A percentile compares a stretch with the other conserved stretches of the same genome.
Conservation (phyloP, 2,888 invertebrate genomes). For the Pachycephus smyrnensis region DNA sequence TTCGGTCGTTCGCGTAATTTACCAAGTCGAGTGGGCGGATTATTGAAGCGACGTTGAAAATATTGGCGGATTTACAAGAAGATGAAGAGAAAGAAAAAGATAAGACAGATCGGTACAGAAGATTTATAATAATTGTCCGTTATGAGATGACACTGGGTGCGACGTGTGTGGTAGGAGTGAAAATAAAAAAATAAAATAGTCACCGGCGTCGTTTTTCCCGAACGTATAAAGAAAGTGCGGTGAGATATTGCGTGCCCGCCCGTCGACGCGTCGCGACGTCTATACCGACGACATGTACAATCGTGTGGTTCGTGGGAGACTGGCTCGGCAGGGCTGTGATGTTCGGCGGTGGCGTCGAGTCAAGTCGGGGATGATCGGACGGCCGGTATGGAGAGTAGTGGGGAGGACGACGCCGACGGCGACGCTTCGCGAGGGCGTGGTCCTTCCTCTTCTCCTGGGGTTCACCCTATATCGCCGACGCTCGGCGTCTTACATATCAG, state of each 20-base stretch:
- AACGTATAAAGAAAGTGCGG: neutral
- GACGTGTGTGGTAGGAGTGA: neutral
- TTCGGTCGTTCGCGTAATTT: neutral
- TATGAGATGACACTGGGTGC: neutral
- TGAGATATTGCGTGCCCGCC: neutral
- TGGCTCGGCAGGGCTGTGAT: slow-evolving; percentile 23
- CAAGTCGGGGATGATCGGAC: slow-evolving; percentile 35
- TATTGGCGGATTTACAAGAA: neutral
- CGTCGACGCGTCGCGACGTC: slow-evolving; percentile 5
- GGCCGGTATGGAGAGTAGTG: slow-evolving; percentile 25
- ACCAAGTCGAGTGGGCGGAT: neutral
- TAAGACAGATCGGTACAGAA: neutral
- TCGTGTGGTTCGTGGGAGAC: slow-evolving; percentile 39
- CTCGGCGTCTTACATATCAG: slow-evolving; percentile 25
- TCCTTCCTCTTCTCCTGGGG: slow-evolving; percentile 10
- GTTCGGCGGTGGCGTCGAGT: slow-evolving; percentile 24
- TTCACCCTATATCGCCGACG: slow-evolving; percentile 11
- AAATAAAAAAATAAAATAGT: neutral
- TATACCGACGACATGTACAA: slow-evolving; percentile 25
- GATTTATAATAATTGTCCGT: neutral
- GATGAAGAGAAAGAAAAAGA: slow-evolving; percentile 15
- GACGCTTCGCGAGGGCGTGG: slow-evolving; percentile 29
- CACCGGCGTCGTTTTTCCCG: neutral
- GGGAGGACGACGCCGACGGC: slow-evolving; percentile 17
- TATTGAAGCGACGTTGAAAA: neutral